phyloP scores from a whole-genome alignment of 2,888 invertebrate species.

The Conops quadrifasciatus region DNA sequence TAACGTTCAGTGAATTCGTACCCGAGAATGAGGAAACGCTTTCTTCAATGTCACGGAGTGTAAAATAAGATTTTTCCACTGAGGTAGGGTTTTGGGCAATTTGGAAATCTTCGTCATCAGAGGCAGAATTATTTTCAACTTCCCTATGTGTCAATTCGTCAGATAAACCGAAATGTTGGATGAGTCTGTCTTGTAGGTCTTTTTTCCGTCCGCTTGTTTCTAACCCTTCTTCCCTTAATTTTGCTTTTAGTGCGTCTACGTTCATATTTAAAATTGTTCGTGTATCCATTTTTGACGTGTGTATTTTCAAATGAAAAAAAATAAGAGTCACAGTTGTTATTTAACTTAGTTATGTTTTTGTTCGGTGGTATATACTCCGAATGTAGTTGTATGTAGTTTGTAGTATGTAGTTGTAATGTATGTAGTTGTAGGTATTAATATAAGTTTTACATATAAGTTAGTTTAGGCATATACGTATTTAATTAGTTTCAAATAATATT shows the following conservation, averaged over 20 bases:
- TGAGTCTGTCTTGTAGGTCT: constrained; percentile 7
- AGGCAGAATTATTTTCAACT: constrained; percentile 3
- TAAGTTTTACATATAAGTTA: too few relatives aligned
- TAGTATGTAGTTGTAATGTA: too few relatives aligned
- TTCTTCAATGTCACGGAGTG: constrained; percentile 34
- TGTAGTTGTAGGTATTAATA: too few relatives aligned
- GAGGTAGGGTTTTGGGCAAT: not conserved
- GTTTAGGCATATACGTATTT: too few relatives aligned
- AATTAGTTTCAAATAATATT: too few relatives aligned
- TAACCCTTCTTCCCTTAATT: constrained; percentile 4
- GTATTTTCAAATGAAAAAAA: too few relatives aligned
- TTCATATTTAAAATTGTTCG: constrained; percentile 13
- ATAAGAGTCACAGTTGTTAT: too few relatives aligned
- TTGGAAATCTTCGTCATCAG: constrained; percentile 2
- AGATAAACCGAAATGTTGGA: constrained; percentile 6
- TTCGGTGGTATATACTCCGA: too few relatives aligned
- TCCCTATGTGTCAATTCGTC: not conserved
- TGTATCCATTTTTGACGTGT: constrained; percentile 1
- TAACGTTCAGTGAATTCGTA: constrained; percentile 21
- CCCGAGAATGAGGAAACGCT: constrained; percentile 29
- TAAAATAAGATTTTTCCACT: constrained; percentile 19
- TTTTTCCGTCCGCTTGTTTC: not conserved
- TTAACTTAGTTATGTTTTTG: too few relatives aligned
- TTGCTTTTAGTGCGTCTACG: not conserved
- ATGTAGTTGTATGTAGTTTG: too few relatives aligned